Percentiles rank a stretch among this genome's conserved stretches.
Conservation (phyloP, 2,113 vertebrate genomes). For the Panthera uncia region DNA sequence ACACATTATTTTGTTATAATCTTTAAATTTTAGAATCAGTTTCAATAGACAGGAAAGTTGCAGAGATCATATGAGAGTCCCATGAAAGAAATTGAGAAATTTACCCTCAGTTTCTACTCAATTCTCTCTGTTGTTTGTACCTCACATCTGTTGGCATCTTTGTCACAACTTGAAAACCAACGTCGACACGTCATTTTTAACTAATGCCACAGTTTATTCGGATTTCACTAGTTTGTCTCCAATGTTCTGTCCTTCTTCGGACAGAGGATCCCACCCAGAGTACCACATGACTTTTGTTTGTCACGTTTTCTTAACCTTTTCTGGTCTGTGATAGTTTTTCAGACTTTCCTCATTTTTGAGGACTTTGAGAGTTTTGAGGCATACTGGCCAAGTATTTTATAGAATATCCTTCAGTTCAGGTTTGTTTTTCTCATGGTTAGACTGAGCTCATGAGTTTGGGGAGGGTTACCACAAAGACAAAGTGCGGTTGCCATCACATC, state of each 20-base stretch:
- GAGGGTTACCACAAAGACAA: background rate
- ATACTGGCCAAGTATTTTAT: background rate
- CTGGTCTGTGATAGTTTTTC: background rate
- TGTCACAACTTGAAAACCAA: background rate
- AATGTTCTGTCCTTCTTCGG: background rate
- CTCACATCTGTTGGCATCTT: background rate
- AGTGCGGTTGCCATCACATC: background rate
- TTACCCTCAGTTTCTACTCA: background rate
- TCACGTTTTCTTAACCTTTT: background rate
- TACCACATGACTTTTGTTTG: background rate
- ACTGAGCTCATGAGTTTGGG: background rate
- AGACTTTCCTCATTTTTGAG: background rate
- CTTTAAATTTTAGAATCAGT: background rate
- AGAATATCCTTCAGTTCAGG: background rate
- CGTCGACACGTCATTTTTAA: background rate
- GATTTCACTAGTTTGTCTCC: background rate
- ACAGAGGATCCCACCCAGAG: background rate
- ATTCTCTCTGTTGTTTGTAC: rapidly evolving
- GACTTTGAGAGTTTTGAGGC: background rate
- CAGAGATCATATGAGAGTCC: background rate
- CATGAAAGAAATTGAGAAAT: background rate
- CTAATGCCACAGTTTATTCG: background rate
- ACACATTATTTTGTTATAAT: background rate
- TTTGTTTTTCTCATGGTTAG: background rate
- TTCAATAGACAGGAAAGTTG: background rate